A percentile compares a stretch with the other conserved stretches of the same genome.
phyloP scores from a whole-genome alignment of 2,888 invertebrate species.

The Mamestra brassicae region DNA sequence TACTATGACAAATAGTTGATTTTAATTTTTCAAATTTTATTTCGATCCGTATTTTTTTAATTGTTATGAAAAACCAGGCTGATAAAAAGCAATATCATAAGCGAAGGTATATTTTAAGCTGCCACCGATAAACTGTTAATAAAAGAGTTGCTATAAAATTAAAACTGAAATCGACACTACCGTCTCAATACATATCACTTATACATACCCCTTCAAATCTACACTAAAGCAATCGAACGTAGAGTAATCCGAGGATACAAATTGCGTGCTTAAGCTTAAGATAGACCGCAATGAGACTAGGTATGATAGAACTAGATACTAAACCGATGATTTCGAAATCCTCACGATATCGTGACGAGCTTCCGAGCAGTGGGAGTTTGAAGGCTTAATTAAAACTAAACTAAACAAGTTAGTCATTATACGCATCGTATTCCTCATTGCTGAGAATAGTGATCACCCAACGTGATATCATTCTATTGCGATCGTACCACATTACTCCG shows the following conservation, averaged over 20 bases:
- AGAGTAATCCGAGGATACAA: conserved; percentile 11
- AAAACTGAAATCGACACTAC: not conserved
- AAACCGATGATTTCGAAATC: not conserved
- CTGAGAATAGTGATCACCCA: too few species aligned
- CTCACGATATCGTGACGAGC: conserved; percentile 27
- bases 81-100: too few species aligned
- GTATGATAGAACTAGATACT: conserved; percentile 2
- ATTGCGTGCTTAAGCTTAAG: not conserved
- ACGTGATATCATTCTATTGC: too few species aligned
- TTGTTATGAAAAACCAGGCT: too few species aligned
- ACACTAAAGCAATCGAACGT: not conserved
- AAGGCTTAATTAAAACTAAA: conserved; percentile 11
- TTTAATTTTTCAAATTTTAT: too few species aligned
- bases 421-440: too few species aligned
- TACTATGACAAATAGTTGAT: too few species aligned
- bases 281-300: conserved; percentile 1
- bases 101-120: too few species aligned
- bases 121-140: too few species aligned
- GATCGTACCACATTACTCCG: too few species aligned
- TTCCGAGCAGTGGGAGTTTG: not conserved
- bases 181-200: not conserved
- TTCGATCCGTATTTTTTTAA: too few species aligned
- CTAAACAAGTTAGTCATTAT: not conserved
- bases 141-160: too few species aligned
- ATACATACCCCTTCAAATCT: not conserved